Conservation (phyloP, 2,113 vertebrate species). For the Aleadryas rufinucha region DNA sequence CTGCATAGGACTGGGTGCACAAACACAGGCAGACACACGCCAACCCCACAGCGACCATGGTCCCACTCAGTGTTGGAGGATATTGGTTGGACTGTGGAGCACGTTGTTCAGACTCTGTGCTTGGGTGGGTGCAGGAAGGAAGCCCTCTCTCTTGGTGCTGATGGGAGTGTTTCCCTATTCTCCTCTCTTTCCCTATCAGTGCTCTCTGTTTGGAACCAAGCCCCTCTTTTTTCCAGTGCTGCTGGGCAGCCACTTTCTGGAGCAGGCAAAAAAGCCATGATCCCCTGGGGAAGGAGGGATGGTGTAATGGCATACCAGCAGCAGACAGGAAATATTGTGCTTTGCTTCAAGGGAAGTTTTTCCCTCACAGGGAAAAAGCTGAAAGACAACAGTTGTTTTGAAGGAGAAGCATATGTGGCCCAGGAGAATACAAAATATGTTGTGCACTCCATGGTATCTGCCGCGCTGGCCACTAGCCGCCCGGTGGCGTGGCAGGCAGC, state of each 20-base stretch:
- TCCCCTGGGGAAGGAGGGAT: not conserved
- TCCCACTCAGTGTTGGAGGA: no score
- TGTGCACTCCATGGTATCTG: not conserved
- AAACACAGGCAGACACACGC: not conserved
- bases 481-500: no score
- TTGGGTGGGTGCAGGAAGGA: not conserved
- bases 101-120: not conserved
- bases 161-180: not conserved
- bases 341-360: not conserved
- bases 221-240: fast-evolving
- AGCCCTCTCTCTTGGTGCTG: fast-evolving
- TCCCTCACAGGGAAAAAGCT: not conserved
- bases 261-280: not conserved
- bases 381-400: not conserved
- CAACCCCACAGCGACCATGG: fast-evolving
- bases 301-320: not conserved
- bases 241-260: not conserved
- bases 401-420: not conserved
- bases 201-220: not conserved
- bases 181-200: not conserved
- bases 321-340: not conserved
- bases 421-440: not conserved
- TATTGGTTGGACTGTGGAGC: not conserved
- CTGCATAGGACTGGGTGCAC: fast-evolving
- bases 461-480: no score